Percentiles rank a stretch among this genome's conserved stretches.
Evolutionary conservation across 2,797 vertebrate species (phyloP).

Genomic region (Manis pentadactyla): DNA sequence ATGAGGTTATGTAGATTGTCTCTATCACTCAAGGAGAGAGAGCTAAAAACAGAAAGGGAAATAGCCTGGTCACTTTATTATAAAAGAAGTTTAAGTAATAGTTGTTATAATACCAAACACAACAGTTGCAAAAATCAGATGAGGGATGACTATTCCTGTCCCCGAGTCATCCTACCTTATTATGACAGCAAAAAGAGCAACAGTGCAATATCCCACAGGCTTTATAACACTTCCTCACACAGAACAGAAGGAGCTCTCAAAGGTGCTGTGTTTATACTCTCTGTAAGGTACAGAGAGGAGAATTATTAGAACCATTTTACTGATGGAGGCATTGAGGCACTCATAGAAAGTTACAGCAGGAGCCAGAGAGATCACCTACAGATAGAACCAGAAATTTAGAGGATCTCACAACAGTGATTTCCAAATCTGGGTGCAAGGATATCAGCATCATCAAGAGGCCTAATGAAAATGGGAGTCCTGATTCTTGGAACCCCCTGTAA

Average conservation of each 20-base stretch:
- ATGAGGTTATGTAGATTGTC: background rate
- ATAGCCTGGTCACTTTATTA: background rate
- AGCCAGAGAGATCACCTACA: background rate
- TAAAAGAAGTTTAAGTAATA: conserved; percentile 76
- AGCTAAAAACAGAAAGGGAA: conserved; percentile 57
- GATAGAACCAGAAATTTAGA: background rate
- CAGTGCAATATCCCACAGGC: fast-evolving
- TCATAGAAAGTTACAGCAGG: background rate
- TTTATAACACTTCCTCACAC: background rate
- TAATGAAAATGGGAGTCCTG: background rate
- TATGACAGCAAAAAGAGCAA: background rate
- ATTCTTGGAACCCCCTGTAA: background rate
- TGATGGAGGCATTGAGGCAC: background rate
- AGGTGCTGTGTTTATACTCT: background rate
- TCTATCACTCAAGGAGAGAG: background rate
- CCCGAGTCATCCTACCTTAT: background rate
- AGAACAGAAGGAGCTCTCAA: background rate
- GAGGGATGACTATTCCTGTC: background rate
- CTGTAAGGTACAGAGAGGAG: background rate
- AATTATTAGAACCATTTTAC: background rate
- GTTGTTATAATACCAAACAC: conserved; percentile 11
- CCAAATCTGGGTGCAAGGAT: background rate
- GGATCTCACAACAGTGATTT: background rate
- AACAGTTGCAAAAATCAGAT: conserved; percentile 43
- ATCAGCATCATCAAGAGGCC: background rate